A percentile compares a stretch with the other conserved stretches of the same genome.
These are phyloP conservation scores for Actinia equina DNA, from an alignment of 64 coral and sea anemone species.

Conservation along the genomic window DNA sequence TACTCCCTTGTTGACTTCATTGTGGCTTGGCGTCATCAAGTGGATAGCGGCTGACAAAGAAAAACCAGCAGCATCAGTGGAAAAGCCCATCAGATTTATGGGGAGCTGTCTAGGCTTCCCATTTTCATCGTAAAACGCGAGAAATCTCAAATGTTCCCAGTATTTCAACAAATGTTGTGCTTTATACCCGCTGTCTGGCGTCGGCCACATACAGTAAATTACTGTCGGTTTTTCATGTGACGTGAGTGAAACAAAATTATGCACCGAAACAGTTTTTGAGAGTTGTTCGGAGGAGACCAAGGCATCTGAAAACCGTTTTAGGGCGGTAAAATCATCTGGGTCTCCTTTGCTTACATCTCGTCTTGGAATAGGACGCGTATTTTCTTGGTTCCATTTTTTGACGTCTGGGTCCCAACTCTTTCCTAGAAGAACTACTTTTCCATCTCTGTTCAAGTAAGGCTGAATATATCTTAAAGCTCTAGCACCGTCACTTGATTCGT, in stretches of 20 bases:
- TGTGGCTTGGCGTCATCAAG: too few relatives aligned
- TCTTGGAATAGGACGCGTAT: constrained; percentile 14
- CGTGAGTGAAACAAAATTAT: constrained; percentile 36
- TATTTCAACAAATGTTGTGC: constrained; percentile 42
- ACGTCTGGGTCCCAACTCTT: constrained; percentile 41
- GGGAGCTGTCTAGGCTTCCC: constrained; percentile 36
- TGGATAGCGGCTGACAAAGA: constrained; percentile 39
- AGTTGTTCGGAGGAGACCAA: constrained; percentile 23
- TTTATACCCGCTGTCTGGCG: constrained; percentile 46
- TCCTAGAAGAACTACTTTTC: constrained; percentile 20
- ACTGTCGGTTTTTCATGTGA: constrained; percentile 37
- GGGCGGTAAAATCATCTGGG: constrained; percentile 35
- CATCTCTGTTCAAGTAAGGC: neutral
- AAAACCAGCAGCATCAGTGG: constrained; percentile 64
- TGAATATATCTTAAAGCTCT: constrained; percentile 36
- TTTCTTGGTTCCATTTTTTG: constrained; percentile 28
- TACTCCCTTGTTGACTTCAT: too few relatives aligned
- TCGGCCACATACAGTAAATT: constrained; percentile 42
- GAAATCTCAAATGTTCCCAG: constrained; percentile 19
- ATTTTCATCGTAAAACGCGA: constrained; percentile 35
- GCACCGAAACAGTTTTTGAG: constrained; percentile 40
- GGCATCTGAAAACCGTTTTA: constrained; percentile 21
- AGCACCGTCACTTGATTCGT: constrained; percentile 8
- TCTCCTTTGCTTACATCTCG: constrained; percentile 29
- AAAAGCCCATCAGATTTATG: constrained; percentile 46